These are phyloP conservation scores for Sebastolobus alascanus DNA, from an alignment of 2,797 vertebrate genomes.

Conservation along the genomic window DNA sequence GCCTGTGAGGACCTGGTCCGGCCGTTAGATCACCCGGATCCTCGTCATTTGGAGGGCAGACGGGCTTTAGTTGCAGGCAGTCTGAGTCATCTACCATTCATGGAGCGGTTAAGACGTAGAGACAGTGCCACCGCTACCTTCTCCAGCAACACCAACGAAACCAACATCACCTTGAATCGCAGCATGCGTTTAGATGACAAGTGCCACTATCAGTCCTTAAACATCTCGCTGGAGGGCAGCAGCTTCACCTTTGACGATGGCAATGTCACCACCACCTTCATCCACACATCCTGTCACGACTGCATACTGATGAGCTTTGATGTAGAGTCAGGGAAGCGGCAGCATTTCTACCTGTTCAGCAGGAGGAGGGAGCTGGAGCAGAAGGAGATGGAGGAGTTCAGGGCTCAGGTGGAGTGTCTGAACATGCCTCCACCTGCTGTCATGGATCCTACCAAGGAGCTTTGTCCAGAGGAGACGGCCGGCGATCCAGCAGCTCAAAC, in stretches of 20 bases:
- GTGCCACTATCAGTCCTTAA: too few species aligned
- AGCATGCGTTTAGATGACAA: too few species aligned
- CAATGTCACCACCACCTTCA: too few species aligned
- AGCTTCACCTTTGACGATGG: too few species aligned
- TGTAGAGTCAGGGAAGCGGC: too few species aligned
- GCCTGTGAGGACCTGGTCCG: conserved; percentile 43
- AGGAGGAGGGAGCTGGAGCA: conserved; percentile 26
- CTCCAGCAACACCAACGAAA: too few species aligned
- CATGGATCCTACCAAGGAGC: conserved; percentile 24
- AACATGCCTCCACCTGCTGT: not conserved
- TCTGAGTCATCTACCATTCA: not conserved
- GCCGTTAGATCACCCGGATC: conserved; percentile 23
- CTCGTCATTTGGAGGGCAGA: conserved; percentile 15
- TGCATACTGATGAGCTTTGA: too few species aligned
- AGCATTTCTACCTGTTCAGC: conserved; percentile 36
- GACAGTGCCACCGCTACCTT: not conserved
- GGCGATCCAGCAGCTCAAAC: not conserved
- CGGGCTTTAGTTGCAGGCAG: conserved; percentile 46
- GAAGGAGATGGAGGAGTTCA: conserved; percentile 34
- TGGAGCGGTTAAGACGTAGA: not conserved
- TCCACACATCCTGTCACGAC: too few species aligned
- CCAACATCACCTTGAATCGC: too few species aligned
- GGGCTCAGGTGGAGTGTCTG: conserved; percentile 32
- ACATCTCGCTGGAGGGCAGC: too few species aligned
- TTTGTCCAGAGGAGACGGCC: not conserved